Conservation (phyloP, 2,888 invertebrate genomes). For the Melangyna quadrimaculata region DNA sequence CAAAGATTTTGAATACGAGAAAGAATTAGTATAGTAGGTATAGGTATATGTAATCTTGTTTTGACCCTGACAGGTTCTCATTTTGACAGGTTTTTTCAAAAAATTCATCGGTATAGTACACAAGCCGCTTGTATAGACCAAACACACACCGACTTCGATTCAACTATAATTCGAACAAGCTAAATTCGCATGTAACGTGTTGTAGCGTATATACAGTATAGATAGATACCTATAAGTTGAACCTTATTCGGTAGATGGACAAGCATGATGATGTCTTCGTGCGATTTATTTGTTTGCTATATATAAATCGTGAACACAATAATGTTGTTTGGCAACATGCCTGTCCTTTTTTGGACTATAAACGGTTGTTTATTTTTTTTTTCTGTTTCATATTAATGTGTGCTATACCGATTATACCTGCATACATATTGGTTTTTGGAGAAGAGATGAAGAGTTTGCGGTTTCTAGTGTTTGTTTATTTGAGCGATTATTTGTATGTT, state of each 20-base stretch:
- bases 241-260: conserved; percentile 49
- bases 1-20: conserved; percentile 15
- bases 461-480: conserved; percentile 25
- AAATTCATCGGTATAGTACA: conserved; percentile 59
- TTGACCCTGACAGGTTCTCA: conserved; percentile 64
- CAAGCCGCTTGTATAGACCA: background rate
- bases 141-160: background rate
- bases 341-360: conserved; percentile 63
- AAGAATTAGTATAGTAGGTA: conserved; percentile 65
- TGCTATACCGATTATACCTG: conserved; percentile 27
- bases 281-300: conserved; percentile 50
- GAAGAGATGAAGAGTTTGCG: background rate
- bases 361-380: conserved; percentile 12
- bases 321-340: conserved; percentile 61
- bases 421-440: background rate
- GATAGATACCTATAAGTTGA: background rate
- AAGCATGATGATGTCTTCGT: conserved; percentile 32
- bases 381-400: conserved; percentile 12
- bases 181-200: conserved; percentile 47
- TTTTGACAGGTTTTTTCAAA: conserved; percentile 65
- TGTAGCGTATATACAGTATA: background rate
- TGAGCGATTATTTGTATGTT: conserved; percentile 32
- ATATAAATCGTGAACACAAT: conserved; percentile 36
- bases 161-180: conserved; percentile 19
- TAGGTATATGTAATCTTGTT: conserved; percentile 63